Base-by-base conservation (phyloP, 1,140 invertebrate genomes). In the Scaptomyza pallida region DNA sequence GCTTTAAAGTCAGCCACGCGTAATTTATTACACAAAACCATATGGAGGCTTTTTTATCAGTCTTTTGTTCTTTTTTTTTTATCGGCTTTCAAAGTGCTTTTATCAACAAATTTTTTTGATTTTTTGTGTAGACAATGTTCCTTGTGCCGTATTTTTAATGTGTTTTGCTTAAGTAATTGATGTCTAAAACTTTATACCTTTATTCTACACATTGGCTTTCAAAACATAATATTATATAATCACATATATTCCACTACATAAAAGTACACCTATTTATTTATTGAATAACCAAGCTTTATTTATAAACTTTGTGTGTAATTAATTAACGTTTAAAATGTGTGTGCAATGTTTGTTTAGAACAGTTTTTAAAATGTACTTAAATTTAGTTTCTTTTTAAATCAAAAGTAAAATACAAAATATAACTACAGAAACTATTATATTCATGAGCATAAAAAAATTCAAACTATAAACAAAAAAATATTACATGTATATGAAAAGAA, bases 61-160 rank as follows among this genome's bases (percentile, higher is more conserved):
- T 64, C 60, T 13, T 47, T 9, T 45, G 33, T 26, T 64, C 60
- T 13, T 47, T 9, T 45, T 44, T 26, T 37, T 10, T 47, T 44
- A 21, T 51, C 2, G 44, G 21, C 17, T 51, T 51, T 65, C 23
- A 43, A 13, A 15, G 33, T 50, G 3, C 30, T 30, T 43, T 47
- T 56, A 60, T 61, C 12, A 26, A 16, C 33, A n/a, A 12, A 47
- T n/a, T 21, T 15, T 35, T 67, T 68, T 40, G 48, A 50, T 51
- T 44, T 57, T 44, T 55, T 5, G 5, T 12, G 6, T 47, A 16
- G 33, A 37, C 35, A 51, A 59, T 56, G 78, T 81, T 85, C 79
- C 79, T 83, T 85, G 79, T 83, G 79, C 67, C 80, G 79, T 83
- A 81, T 57, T 72, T 55, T 44, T 48, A 55, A 54, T 35, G 13